phyloP scores from a whole-genome alignment of 2,797 vertebrate species.

The Malurus leucopterus region DNA sequence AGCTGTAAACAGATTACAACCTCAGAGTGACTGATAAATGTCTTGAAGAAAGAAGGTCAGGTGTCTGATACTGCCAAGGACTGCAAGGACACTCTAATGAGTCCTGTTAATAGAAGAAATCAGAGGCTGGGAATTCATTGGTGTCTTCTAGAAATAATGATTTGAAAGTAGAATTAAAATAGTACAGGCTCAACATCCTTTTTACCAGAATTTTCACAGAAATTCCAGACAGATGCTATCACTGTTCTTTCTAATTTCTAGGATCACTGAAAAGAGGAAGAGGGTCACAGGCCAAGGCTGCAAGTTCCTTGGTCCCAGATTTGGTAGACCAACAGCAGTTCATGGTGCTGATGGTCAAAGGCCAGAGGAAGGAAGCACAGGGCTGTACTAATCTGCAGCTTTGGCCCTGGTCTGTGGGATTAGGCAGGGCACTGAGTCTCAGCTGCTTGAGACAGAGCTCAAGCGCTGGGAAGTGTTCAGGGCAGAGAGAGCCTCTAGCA shows the following conservation, averaged over 20 bases:
- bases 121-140: not conserved
- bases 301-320: not conserved
- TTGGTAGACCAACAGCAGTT: not conserved
- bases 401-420: not conserved
- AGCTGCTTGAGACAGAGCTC: not conserved
- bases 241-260: not conserved
- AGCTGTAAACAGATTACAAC: constrained; percentile 1
- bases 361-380: not conserved
- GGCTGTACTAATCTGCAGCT: fast-evolving
- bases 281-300: not conserved
- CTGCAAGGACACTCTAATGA: not conserved
- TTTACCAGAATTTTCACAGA: not conserved
- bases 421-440: not conserved
- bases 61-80: not conserved
- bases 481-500: not conserved
- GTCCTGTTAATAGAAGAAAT: not conserved
- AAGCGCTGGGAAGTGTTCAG: not conserved
- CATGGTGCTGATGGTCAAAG: not conserved
- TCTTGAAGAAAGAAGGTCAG: not conserved
- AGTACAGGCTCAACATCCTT: not conserved
- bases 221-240: not conserved
- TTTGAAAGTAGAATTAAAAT: not conserved
- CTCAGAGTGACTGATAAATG: not conserved
- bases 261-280: not conserved
- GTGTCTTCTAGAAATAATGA: not conserved